These are phyloP conservation scores for Rhyzopertha dominica DNA, from an alignment of 1,140 invertebrate genomes.

Conservation along the genomic window DNA sequence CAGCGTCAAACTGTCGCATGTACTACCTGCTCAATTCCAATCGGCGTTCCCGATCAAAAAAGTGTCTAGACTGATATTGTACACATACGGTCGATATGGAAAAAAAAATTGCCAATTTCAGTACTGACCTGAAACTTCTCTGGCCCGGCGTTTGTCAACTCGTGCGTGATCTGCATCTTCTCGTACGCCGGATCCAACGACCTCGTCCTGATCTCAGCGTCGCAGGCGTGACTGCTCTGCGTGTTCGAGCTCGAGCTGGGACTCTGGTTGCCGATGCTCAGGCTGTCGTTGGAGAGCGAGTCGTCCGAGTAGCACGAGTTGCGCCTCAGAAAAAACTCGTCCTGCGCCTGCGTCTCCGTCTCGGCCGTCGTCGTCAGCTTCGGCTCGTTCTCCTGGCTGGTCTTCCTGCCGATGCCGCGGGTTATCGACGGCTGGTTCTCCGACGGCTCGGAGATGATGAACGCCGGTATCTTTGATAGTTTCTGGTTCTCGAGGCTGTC, in stretches of 20 bases:
- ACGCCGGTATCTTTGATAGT: conserved; percentile 40
- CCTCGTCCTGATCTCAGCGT: conserved; percentile 28
- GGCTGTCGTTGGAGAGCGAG: conserved; percentile 57
- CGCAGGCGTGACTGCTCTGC: conserved; percentile 31
- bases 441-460: conserved; percentile 54
- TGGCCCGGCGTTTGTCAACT: conserved; percentile 27
- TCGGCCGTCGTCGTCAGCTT: conserved; percentile 11
- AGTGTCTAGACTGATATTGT: too few relatives aligned
- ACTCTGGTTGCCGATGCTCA: conserved; percentile 41
- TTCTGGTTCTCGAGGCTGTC: conserved; percentile 54
- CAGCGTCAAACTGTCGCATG: too few relatives aligned
- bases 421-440: conserved; percentile 75
- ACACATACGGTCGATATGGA: too few relatives aligned
- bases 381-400: conserved; percentile 52
- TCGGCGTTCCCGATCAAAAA: too few relatives aligned
- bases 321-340: conserved; percentile 39
- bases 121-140: conserved; percentile 23
- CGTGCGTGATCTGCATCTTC: conserved; percentile 28
- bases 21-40: too few relatives aligned
- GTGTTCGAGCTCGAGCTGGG: conserved; percentile 39
- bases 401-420: conserved; percentile 66
- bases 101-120: too few relatives aligned
- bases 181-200: conserved; percentile 22
- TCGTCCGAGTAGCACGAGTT: conserved; percentile 60
- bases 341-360: conserved; percentile 15